These are phyloP conservation scores for Cetoscarus ocellatus DNA, from an alignment of 2,797 vertebrate genomes.

Conservation along the genomic window DNA sequence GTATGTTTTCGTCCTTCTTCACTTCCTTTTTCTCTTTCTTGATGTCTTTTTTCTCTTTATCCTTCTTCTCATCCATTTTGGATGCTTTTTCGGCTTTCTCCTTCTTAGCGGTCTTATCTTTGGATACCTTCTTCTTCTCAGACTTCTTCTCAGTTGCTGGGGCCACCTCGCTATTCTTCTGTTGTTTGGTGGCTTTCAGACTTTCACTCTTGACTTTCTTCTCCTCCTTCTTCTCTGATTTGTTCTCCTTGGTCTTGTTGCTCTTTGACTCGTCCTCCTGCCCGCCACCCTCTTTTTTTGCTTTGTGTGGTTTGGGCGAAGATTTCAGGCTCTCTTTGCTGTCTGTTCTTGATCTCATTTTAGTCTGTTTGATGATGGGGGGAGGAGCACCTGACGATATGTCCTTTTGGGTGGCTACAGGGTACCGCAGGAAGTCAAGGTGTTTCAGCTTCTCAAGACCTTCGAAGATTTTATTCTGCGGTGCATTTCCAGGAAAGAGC, in stretches of 20 bases:
- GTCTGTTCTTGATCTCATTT: constrained; percentile 96
- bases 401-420: constrained; percentile 96
- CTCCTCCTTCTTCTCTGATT: constrained; percentile 86
- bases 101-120: constrained; percentile 85
- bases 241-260: constrained; percentile 89
- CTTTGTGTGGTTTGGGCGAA: constrained; percentile 89
- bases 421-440: constrained; percentile 95
- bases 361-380: constrained; percentile 91
- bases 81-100: constrained; percentile 93
- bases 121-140: constrained; percentile 93
- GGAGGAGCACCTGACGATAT: constrained; percentile 88
- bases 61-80: constrained; percentile 92
- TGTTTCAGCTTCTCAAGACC: constrained; percentile 97
- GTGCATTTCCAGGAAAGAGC: constrained; percentile 97
- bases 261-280: constrained; percentile 89
- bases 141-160: constrained; percentile 85
- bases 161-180: constrained; percentile 88
- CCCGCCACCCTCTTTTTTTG: constrained; percentile 88
- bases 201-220: constrained; percentile 90
- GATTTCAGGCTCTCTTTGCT: constrained; percentile 98
- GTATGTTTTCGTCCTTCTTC: constrained; percentile 96
- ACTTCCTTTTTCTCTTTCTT: constrained; percentile 94
- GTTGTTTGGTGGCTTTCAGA: constrained; percentile 87
- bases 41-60: constrained; percentile 94
- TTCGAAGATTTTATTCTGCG: constrained; percentile 98